These are phyloP conservation scores for Bombus difficillimus DNA, from an alignment of 1,140 invertebrate genomes.

Conservation along the genomic window DNA sequence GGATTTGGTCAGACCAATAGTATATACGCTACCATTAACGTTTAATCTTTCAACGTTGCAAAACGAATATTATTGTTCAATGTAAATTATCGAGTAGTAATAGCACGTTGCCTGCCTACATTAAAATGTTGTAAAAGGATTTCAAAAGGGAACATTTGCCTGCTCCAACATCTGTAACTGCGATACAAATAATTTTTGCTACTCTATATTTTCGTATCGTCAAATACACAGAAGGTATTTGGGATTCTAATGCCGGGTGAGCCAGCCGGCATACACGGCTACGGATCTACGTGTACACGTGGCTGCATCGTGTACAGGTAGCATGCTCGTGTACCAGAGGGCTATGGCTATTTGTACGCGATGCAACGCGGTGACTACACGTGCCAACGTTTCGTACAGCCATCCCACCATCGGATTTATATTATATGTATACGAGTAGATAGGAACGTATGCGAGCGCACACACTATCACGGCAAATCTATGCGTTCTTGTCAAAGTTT, in stretches of 20 bases:
- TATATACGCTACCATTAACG: no score
- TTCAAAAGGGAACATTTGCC: neutral
- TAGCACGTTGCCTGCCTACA: no score
- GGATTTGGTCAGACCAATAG: neutral
- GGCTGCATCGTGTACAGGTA: neutral
- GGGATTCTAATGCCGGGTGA: neutral
- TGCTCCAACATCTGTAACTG: neutral
- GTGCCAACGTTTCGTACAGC: conserved; percentile 13
- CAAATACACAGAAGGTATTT: neutral
- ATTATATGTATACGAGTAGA: neutral
- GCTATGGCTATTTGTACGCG: conserved; percentile 15
- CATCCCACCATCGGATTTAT: conserved; percentile 33
- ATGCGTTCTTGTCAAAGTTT: conserved; percentile 40
- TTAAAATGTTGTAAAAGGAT: no score
- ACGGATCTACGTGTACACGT: neutral
- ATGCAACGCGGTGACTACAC: conserved; percentile 16
- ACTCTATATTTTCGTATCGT: neutral
- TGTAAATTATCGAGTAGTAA: no score
- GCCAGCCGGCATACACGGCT: neutral
- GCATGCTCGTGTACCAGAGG: neutral
- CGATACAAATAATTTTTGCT: neutral
- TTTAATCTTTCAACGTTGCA: neutral
- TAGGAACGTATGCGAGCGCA: conserved; percentile 3
- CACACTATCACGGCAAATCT: neutral
- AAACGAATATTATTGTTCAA: no score